phyloP scores from a whole-genome alignment of 2,888 invertebrate genomes.

The Drosophila rellima region DNA sequence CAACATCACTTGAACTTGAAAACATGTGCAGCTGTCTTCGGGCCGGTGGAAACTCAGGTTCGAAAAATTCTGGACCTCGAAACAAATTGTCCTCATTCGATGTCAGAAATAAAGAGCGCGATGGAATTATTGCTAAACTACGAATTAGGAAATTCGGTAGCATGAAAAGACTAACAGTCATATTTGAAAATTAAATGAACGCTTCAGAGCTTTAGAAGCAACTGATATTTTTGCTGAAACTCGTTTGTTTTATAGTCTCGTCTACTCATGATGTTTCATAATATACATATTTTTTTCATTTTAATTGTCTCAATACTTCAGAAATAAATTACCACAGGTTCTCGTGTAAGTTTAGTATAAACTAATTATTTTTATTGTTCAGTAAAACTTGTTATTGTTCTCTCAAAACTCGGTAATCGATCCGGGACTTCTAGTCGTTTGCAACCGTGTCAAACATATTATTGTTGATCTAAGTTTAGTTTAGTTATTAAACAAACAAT shows the following conservation, averaged over 20 bases:
- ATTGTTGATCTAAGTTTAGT: background rate
- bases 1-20: background rate
- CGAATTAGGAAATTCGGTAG: constrained; percentile 46
- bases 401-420: background rate
- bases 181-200: constrained; percentile 8
- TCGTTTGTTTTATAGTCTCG: constrained; percentile 1
- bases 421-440: background rate
- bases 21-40: constrained; percentile 12
- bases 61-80: background rate
- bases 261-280: background rate
- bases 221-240: background rate
- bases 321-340: background rate
- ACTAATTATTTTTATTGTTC: background rate
- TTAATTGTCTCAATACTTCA: background rate
- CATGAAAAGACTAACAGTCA: constrained; percentile 36
- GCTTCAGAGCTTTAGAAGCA: background rate
- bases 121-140: constrained; percentile 17
- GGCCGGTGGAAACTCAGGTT: background rate
- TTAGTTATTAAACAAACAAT: background rate
- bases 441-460: background rate
- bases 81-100: background rate
- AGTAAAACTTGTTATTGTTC: background rate
- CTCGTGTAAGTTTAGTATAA: background rate
- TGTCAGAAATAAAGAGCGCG: background rate
- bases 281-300: background rate